Evolutionary conservation across 2,888 invertebrate genomes (phyloP).

Genomic region (Serripes groenlandicus): DNA sequence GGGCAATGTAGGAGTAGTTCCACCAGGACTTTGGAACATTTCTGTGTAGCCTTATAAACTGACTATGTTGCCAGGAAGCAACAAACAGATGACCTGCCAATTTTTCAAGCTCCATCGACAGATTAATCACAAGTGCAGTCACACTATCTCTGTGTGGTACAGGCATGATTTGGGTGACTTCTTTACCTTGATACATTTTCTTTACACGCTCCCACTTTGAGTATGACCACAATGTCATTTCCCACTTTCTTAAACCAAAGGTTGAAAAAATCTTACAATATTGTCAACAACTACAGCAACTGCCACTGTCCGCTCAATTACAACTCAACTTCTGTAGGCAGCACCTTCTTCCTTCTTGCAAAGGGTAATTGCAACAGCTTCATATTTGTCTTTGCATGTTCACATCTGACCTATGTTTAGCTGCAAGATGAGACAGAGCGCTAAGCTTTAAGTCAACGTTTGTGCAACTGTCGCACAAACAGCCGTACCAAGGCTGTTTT

Average conservation of each 20-base stretch:
- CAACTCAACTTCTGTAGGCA: conserved; percentile 37
- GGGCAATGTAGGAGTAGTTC: conserved; percentile 54
- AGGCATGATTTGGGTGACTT: conserved; percentile 36
- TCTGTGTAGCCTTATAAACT: conserved; percentile 40
- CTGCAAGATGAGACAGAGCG: conserved; percentile 37
- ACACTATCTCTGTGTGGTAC: conserved; percentile 26
- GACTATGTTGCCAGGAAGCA: conserved; percentile 55
- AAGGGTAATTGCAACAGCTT: conserved; percentile 23
- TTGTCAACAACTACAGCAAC: conserved; percentile 28
- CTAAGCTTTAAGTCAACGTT: conserved; percentile 53
- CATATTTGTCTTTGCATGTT: conserved; percentile 33
- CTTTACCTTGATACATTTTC: conserved; percentile 41
- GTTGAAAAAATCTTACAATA: conserved; percentile 21
- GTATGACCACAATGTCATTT: conserved; percentile 10
- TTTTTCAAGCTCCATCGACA: conserved; percentile 40
- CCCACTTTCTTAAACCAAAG: conserved; percentile 28
- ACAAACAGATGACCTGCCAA: conserved; percentile 50
- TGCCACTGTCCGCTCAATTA: conserved; percentile 39
- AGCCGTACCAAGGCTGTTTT: conserved; percentile 49
- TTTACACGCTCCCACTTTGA: conserved; percentile 51
- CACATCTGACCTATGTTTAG: conserved; percentile 6
- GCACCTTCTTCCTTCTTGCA: conserved; percentile 36
- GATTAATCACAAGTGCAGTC: conserved; percentile 31
- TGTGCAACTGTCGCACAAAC: conserved; percentile 55
- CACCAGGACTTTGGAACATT: conserved; percentile 44